phyloP scores from a whole-genome alignment of 2,113 vertebrate genomes.

The Nymphicus hollandicus region DNA sequence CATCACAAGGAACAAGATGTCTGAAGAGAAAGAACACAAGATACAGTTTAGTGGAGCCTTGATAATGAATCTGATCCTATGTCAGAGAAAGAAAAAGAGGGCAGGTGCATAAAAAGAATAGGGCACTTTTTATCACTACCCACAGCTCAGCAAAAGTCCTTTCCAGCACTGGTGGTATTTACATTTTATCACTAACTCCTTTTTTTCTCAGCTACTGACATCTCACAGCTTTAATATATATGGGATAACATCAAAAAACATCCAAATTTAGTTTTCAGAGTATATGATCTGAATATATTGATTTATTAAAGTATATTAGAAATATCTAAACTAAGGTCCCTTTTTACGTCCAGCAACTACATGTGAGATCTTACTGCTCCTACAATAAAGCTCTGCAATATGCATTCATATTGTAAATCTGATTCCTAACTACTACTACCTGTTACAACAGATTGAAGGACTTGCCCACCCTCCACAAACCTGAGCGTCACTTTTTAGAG shows the following conservation, averaged over 20 bases:
- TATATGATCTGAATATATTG: not conserved
- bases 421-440: not conserved
- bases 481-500: not conserved
- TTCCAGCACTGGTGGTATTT: not conserved
- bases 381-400: not conserved
- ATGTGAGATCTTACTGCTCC: not conserved
- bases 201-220: not conserved
- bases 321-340: not conserved
- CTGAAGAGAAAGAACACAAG: not conserved
- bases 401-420: not conserved
- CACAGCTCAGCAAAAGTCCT: not conserved
- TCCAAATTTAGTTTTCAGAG: not conserved
- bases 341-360: not conserved
- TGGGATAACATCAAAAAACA: not conserved
- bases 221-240: not conserved
- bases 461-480: not conserved
- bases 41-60: not conserved
- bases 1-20: not conserved
- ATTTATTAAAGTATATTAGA: not conserved
- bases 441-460: not conserved
- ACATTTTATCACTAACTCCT: not conserved
- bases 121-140: not conserved
- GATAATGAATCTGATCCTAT: not conserved
- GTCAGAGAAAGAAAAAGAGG: not conserved
- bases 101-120: not conserved